phyloP scores from a whole-genome alignment of 2,113 vertebrate species.

The Apodemus speciosus region DNA sequence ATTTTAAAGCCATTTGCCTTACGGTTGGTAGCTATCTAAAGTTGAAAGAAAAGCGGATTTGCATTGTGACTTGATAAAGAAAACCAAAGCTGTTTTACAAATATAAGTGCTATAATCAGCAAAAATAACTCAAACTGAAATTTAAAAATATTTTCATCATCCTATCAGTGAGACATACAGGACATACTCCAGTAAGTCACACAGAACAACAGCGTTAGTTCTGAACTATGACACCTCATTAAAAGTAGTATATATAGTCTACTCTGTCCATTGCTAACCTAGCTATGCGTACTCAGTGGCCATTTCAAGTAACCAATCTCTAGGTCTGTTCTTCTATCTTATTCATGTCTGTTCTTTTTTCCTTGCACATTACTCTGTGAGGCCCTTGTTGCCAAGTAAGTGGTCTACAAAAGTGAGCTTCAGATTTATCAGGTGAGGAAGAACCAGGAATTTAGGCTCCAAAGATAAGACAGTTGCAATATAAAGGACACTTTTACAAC shows the following conservation, averaged over 20 bases:
- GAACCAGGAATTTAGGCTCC: too few relatives aligned
- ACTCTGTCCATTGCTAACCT: background rate
- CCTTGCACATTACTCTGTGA: background rate
- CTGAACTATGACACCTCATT: background rate
- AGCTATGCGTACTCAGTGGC: background rate
- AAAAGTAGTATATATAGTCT: too few relatives aligned
- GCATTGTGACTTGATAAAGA: background rate
- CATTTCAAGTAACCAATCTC: background rate
- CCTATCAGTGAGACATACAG: background rate
- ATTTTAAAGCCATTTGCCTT: background rate
- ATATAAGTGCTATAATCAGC: background rate
- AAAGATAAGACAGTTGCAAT: background rate
- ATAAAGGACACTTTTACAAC: background rate
- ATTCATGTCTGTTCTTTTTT: background rate
- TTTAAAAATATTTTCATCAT: background rate
- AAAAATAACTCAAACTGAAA: background rate
- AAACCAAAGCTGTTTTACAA: background rate
- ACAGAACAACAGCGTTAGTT: background rate
- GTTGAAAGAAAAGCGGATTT: background rate
- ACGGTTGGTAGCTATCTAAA: background rate
- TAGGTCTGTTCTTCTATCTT: background rate
- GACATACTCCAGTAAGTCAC: background rate
- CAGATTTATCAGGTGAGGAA: background rate
- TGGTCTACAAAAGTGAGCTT: background rate
- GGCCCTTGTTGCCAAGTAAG: background rate